A percentile compares a stretch with the other conserved stretches of the same genome.
Conservation (phyloP, 2,888 invertebrate species). For the Dasypolia templi region DNA sequence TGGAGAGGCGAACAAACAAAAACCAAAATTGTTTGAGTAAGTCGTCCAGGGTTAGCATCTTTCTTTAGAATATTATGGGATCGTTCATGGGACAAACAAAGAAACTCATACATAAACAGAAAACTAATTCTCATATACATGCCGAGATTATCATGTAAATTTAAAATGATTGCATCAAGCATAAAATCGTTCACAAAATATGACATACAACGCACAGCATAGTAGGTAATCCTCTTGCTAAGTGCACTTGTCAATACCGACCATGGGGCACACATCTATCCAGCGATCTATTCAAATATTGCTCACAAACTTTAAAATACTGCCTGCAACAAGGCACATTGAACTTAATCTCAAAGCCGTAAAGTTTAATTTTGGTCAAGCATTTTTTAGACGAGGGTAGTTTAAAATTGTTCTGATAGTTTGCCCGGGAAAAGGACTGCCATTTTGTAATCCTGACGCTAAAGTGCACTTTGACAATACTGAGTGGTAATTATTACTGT, state of each 20-base stretch:
- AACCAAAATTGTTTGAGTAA: too few relatives aligned
- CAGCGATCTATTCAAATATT: slow-evolving; percentile 82
- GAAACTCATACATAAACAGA: too few relatives aligned
- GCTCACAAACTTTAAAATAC: slow-evolving; percentile 50
- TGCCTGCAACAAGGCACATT: slow-evolving; percentile 3
- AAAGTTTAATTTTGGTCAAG: slow-evolving; percentile 53
- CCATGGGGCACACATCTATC: slow-evolving; percentile 70
- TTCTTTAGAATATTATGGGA: too few relatives aligned
- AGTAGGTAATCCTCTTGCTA: slow-evolving; percentile 84
- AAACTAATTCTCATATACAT: too few relatives aligned
- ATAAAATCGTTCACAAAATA: slow-evolving; percentile 72
- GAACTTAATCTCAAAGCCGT: slow-evolving; percentile 33
- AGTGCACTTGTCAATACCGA: slow-evolving; percentile 87
- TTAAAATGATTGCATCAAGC: slow-evolving; percentile 15
- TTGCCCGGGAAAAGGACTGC: slow-evolving; percentile 75
- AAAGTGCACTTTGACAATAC: slow-evolving; percentile 85
- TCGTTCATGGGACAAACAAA: too few relatives aligned
- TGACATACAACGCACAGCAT: slow-evolving; percentile 69
- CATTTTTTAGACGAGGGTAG: slow-evolving; percentile 28
- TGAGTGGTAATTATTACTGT: slow-evolving; percentile 73
- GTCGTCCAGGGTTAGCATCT: too few relatives aligned
- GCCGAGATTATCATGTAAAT: too few relatives aligned
- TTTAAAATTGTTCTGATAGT: slow-evolving; percentile 74
- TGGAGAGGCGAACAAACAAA: too few relatives aligned
- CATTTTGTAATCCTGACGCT: slow-evolving; percentile 84